These are phyloP conservation scores for Elephas maximus DNA, from an alignment of 2,113 vertebrate species.

Conservation along the genomic window DNA sequence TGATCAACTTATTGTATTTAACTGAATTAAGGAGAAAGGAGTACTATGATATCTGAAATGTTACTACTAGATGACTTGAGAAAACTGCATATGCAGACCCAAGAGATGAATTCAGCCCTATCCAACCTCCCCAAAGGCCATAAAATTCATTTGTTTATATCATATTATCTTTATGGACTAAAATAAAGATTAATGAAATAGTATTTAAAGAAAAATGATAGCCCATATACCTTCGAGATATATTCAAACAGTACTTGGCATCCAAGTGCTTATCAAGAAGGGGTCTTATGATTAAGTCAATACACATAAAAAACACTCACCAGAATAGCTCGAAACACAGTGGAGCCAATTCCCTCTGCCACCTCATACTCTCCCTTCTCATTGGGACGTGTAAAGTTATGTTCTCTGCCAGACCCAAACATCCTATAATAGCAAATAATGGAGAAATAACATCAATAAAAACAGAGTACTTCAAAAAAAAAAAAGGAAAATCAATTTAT, in stretches of 20 bases:
- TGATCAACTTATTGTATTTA: background rate
- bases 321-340: constrained; percentile 98
- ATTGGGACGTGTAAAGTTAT: constrained; percentile 99
- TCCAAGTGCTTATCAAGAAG: constrained; percentile 4
- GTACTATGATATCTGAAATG: background rate
- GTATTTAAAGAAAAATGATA: constrained; percentile 28
- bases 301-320: constrained; percentile 87
- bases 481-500: constrained; percentile 7
- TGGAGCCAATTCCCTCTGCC: constrained; percentile 98
- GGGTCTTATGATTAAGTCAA: constrained; percentile 1
- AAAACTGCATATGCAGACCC: background rate
- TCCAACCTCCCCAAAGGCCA: constrained; percentile 2
- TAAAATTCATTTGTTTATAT: constrained; percentile 24
- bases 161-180: background rate
- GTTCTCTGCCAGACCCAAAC: constrained; percentile 99
- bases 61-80: constrained; percentile 15
- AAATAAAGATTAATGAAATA: constrained; percentile 56
- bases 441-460: constrained; percentile 6
- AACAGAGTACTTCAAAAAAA: constrained; percentile 39
- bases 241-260: constrained; percentile 21
- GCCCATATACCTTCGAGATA: constrained; percentile 1
- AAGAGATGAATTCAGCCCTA: constrained; percentile 21
- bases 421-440: constrained; percentile 89
- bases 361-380: constrained; percentile 99
- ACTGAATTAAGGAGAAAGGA: constrained; percentile 6